A percentile compares a stretch with the other conserved stretches of the same genome.
These are phyloP conservation scores for Dorcus parallelipipedus DNA, from an alignment of 2,888 invertebrate species.

Conservation along the genomic window DNA sequence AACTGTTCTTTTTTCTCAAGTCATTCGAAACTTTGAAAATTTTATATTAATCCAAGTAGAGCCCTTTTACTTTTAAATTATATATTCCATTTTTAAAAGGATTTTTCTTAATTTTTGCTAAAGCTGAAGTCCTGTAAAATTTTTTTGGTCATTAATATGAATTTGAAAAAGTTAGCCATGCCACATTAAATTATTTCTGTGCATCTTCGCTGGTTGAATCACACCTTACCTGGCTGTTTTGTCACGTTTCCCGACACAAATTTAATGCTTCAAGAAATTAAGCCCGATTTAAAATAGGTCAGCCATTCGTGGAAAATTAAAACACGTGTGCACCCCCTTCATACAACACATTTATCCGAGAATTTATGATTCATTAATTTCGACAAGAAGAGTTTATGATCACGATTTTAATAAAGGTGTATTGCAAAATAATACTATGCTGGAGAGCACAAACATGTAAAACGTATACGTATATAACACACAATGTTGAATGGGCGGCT, in stretches of 20 bases:
- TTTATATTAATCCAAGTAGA: too few species aligned
- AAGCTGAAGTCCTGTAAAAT: too few species aligned
- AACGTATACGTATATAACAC: constrained; percentile 21
- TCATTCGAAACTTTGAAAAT: too few species aligned
- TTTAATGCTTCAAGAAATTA: constrained; percentile 12
- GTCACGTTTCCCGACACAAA: constrained; percentile 8
- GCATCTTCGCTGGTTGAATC: neutral
- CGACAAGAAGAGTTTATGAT: too few species aligned
- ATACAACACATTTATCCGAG: neutral
- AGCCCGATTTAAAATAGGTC: constrained; percentile 12
- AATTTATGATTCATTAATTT: neutral
- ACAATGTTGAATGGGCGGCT: constrained; percentile 33
- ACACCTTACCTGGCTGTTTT: constrained; percentile 16
- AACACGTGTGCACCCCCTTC: neutral
- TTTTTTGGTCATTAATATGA: too few species aligned
- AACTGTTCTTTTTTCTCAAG: too few species aligned
- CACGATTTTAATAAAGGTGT: too few species aligned
- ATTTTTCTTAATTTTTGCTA: too few species aligned
- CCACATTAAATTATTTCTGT: neutral
- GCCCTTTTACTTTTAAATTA: too few species aligned
- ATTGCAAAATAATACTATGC: too few species aligned
- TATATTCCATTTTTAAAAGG: too few species aligned
- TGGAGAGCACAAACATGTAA: constrained; percentile 24
- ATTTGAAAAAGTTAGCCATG: too few species aligned
- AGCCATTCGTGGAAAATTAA: constrained; percentile 1